Base-by-base conservation (phyloP, 1,140 invertebrate genomes). In the Bradynema listronoti region DNA sequence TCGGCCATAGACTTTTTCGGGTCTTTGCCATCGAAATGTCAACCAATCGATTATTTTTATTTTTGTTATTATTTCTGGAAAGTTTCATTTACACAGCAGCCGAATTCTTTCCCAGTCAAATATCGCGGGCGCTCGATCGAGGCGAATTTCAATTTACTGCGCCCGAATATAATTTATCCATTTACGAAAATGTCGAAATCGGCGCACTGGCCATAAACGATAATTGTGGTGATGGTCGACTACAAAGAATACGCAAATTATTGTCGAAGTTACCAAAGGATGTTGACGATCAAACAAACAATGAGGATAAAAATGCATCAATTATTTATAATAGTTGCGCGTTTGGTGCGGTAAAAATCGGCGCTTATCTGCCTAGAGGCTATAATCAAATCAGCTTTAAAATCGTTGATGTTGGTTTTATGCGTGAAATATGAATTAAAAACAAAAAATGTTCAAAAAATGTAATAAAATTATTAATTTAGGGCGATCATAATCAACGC, bases 71-170 rank as follows among this genome's bases (percentile, higher is more conserved):
- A n/a, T n/a, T n/a, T n/a, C n/a, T n/a, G n/a, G n/a, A n/a, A n/a
- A n/a, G n/a, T n/a, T n/a, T n/a, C n/a, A n/a, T n/a, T n/a, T n/a
- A n/a, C n/a, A n/a, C n/a, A n/a, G n/a, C n/a, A n/a, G n/a, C n/a
- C n/a, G n/a, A n/a, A n/a, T n/a, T n/a, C n/a, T n/a, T n/a, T n/a
- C n/a, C n/a, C n/a, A n/a, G n/a, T n/a, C n/a, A n/a, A n/a, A n/a
- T n/a, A n/a, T n/a, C n/a, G n/a, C n/a, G n/a, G n/a, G n/a, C n/a
- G n/a, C n/a, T n/a, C n/a, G n/a, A n/a, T n/a, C n/a, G n/a, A n/a
- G n/a, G n/a, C n/a, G 58, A 61, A n/a, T 65, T 69, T 30, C 63
- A 69, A 41, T 69, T 69, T 65, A 69, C 63, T n/a, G 41, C 61
- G 5, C 30, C 65, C 1, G 29, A 24, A 6, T 69, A 69, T 45